Percentiles rank a stretch among this genome's conserved stretches.
These are phyloP conservation scores for Drosophila nigrodunni DNA, from an alignment of 1,140 invertebrate genomes.

Conservation along the genomic window DNA sequence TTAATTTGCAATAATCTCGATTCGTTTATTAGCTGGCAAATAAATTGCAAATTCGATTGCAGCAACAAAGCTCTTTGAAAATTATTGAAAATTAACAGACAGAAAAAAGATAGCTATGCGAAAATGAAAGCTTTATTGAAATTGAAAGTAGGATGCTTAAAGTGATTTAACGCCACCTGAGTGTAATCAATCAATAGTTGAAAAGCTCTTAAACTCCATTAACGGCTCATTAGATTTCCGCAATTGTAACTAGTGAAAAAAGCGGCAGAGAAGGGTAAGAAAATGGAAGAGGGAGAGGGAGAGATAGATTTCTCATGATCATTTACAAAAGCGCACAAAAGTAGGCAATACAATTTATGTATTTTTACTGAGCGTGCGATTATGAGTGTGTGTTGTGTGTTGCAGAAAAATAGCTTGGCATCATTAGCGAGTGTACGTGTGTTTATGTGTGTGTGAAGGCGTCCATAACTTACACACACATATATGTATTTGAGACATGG, in stretches of 20 bases:
- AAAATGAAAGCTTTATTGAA: slow-evolving; percentile 16
- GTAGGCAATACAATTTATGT: slow-evolving; percentile 41
- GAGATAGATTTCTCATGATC: neutral
- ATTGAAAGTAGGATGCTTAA: slow-evolving; percentile 20
- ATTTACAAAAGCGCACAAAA: slow-evolving; percentile 21
- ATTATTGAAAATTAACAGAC: slow-evolving; percentile 17
- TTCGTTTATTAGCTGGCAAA: slow-evolving; percentile 54
- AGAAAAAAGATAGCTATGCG: neutral
- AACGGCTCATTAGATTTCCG: slow-evolving; percentile 47
- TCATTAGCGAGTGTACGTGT: neutral
- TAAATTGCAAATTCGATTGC: slow-evolving; percentile 51
- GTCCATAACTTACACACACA: slow-evolving; percentile 23
- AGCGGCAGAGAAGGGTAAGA: too few relatives aligned
- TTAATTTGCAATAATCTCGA: slow-evolving; percentile 68
- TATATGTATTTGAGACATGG: slow-evolving; percentile 4
- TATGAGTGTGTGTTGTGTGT: slow-evolving; percentile 1
- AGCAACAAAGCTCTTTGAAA: slow-evolving; percentile 11
- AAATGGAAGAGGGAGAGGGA: neutral
- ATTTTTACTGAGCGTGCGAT: neutral
- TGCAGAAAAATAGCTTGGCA: slow-evolving; percentile 1
- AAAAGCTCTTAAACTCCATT: slow-evolving; percentile 44
- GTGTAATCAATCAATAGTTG: slow-evolving; percentile 43
- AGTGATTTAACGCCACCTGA: slow-evolving; percentile 42
- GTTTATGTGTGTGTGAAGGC: slow-evolving; percentile 15
- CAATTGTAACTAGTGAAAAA: neutral